phyloP scores from a whole-genome alignment of 2,113 vertebrate genomes.

The Psettodes erumei region DNA sequence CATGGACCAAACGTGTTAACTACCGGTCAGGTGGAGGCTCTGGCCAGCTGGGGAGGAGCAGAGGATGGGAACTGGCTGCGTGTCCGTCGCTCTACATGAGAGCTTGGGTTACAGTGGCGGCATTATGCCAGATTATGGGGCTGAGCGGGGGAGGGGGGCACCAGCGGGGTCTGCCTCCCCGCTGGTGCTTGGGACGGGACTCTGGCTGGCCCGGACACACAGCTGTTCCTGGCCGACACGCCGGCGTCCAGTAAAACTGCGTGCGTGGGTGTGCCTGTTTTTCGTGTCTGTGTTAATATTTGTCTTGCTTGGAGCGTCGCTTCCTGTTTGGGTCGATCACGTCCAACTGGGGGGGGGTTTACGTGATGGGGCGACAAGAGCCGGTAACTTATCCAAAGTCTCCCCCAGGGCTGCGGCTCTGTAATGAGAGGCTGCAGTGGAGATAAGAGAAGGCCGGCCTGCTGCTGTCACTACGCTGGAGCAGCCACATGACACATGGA shows the following conservation, averaged over 20 bases:
- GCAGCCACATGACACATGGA: constrained; percentile 51
- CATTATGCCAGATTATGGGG: constrained; percentile 68
- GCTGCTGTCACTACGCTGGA: constrained; percentile 48
- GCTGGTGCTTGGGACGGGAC: constrained; percentile 60
- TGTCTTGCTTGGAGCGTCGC: constrained; percentile 31
- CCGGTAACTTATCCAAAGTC: constrained; percentile 37
- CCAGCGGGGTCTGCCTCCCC: constrained; percentile 73
- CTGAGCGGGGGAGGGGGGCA: constrained; percentile 71
- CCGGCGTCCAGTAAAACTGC: constrained; percentile 79
- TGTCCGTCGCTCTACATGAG: constrained; percentile 56
- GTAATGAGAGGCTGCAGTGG: constrained; percentile 65
- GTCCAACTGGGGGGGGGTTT: constrained; percentile 1
- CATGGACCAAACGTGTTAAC: constrained; percentile 57
- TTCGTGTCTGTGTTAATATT: constrained; percentile 46
- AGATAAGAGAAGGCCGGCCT: constrained; percentile 60
- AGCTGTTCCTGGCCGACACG: constrained; percentile 77
- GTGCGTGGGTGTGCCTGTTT: constrained; percentile 34
- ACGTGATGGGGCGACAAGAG: constrained; percentile 40
- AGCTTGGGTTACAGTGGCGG: constrained; percentile 71
- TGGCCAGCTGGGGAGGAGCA: constrained; percentile 53
- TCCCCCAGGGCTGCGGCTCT: constrained; percentile 42
- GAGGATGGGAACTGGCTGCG: constrained; percentile 56
- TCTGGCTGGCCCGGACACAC: constrained; percentile 61
- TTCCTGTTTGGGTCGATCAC: constrained; percentile 10
- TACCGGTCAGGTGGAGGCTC: constrained; percentile 50